Evolutionary conservation across 2,888 invertebrate genomes (phyloP).

Genomic region (Hypomecis punctinalis): DNA sequence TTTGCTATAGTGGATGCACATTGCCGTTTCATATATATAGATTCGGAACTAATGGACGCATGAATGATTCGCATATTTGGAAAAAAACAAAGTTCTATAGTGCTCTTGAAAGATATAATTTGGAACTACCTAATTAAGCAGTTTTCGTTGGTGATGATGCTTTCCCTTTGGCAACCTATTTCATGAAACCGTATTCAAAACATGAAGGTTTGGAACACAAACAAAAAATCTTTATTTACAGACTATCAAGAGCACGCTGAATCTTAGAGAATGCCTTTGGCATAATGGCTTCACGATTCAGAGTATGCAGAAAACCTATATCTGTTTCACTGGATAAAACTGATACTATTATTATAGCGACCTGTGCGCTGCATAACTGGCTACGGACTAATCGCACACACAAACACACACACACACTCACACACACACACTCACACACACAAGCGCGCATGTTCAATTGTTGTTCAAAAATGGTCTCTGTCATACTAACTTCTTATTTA

Average conservation of each 20-base stretch:
- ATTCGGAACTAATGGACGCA: constrained; percentile 44
- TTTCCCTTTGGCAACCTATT: constrained; percentile 32
- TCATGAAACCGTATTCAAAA: constrained; percentile 1
- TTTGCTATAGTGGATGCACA: constrained; percentile 44
- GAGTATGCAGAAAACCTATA: constrained; percentile 5
- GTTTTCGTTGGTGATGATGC: constrained; percentile 44
- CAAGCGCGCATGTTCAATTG: too few species aligned
- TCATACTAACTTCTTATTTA: too few species aligned
- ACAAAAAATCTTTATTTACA: constrained; percentile 30
- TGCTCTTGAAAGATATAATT: constrained; percentile 43
- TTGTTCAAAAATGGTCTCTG: too few species aligned
- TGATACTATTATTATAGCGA: constrained; percentile 24
- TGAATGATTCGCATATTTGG: constrained; percentile 40
- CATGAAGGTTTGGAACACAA: neutral
- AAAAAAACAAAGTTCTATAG: constrained; percentile 42
- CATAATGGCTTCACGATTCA: constrained; percentile 40
- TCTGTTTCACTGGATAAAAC: constrained; percentile 36
- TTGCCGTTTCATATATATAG: constrained; percentile 39
- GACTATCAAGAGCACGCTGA: constrained; percentile 37
- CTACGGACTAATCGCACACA: constrained; percentile 24
- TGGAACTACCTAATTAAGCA: constrained; percentile 40
- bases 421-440: too few species aligned
- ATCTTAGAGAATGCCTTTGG: constrained; percentile 41
- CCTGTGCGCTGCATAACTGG: constrained; percentile 10
- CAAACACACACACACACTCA: too few species aligned